Evolutionary conservation across 2,113 vertebrate genomes (phyloP), one percentile per base, ranked within the genome.

Genomic region (Aspidoscelis tigris): DNA sequence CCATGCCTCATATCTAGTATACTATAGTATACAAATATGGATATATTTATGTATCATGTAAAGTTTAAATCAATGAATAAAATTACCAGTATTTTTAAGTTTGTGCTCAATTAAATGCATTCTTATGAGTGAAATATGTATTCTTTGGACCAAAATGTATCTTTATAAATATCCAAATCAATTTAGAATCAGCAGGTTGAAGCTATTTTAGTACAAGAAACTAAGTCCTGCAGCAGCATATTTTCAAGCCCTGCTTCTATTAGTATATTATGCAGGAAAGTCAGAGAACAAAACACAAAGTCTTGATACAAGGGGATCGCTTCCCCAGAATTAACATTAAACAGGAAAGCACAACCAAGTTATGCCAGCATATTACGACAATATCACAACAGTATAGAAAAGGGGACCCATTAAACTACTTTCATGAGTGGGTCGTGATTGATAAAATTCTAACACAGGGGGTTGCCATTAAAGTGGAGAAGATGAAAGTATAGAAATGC

Each of bases 11-110:
- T 61, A 61, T 61, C 3, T 61, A 61, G 18, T 61, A 61, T 16
- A 61, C 12, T 61, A 61, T 18, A 66, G 74, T 80, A 66, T 74
- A 66, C 33, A 70, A 58, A 83, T 78, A 50, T 58, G 76, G 89
- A 64, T 12, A 3, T 72, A 61, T 89, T 85, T 87, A 70, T n/a
- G 7, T 87, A 86, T 83, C 89, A 71, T 83, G 69, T 84, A 65
- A 87, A 73, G 26, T 24, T 22, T 72, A 80, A 85, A 50, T 88
- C 78, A 88, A 50, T 14, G 83, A 76, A 76, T 76, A 84, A 71
- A 87, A 61, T 90, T 90, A 90, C 78, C 80, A 88, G 79, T 43
- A 80, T 7, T 2, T 75, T 75, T 39, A 22, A 58, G 33, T 43
- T 44, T 74, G 61, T 47, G 74, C 64, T 24, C 41, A 74, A 21